Evolutionary conservation across 30 jellyfish, hydroid and myxozoan species (phyloP).

Genomic region (Phacellophora camtschatica): DNA sequence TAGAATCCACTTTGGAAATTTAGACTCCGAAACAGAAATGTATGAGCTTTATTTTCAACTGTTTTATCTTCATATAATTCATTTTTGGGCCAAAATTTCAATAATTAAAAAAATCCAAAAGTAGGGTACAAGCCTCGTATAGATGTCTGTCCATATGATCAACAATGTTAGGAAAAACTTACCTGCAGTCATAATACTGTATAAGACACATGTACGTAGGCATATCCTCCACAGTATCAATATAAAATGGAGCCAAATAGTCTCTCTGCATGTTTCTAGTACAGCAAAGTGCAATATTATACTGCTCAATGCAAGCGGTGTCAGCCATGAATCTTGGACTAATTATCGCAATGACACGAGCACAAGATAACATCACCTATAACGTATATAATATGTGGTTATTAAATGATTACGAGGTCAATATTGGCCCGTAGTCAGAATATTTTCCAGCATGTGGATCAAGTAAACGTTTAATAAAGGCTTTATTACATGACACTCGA

Average conservation of each 20-base stretch:
- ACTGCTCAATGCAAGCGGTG: constrained; percentile 69
- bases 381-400: not conserved
- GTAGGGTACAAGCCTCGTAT: not conserved
- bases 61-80: too few relatives aligned
- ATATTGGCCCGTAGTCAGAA: not conserved
- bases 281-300: constrained; percentile 80
- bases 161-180: not conserved
- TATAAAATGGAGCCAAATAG: constrained; percentile 72
- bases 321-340: constrained; percentile 42
- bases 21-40: too few relatives aligned
- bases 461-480: too few relatives aligned
- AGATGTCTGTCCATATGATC: not conserved
- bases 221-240: constrained; percentile 24
- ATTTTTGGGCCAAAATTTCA: too few relatives aligned
- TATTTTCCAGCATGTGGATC: not conserved
- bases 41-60: too few relatives aligned
- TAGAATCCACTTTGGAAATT: too few relatives aligned
- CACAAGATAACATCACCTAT: constrained; percentile 72
- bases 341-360: constrained; percentile 59
- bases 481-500: too few relatives aligned
- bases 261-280: constrained; percentile 60
- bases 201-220: constrained; percentile 79
- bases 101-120: not conserved
- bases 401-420: too few relatives aligned
- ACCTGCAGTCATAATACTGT: constrained; percentile 80